Evolutionary conservation across 2,888 invertebrate species (phyloP).

Genomic region (Philereme transversata): DNA sequence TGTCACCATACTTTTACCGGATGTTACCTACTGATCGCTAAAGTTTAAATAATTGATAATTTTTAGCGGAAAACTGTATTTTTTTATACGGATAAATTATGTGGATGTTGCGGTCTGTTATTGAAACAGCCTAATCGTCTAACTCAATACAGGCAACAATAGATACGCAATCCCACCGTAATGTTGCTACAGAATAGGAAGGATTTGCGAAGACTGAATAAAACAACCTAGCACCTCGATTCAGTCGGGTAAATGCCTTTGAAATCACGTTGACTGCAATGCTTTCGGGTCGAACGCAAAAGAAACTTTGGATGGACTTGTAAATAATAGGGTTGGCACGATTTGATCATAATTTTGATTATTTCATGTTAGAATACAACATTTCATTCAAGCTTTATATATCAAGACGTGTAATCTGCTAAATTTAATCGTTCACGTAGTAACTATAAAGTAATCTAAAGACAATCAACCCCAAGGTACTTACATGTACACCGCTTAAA

Average conservation of each 20-base stretch:
- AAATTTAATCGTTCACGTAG: constrained; percentile 24
- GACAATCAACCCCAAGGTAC: constrained; percentile 15
- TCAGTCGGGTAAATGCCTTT: constrained; percentile 64
- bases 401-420: constrained; percentile 12
- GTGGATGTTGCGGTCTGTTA: constrained; percentile 49
- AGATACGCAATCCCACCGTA: constrained; percentile 63
- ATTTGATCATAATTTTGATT: constrained; percentile 41
- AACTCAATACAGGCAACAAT: constrained; percentile 71
- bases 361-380: constrained; percentile 25
- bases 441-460: constrained; percentile 23
- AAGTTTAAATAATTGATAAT: too few relatives aligned
- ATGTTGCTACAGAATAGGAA: constrained; percentile 73
- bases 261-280: constrained; percentile 63
- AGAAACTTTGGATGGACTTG: constrained; percentile 48
- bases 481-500: constrained; percentile 19
- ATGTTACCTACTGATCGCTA: too few relatives aligned
- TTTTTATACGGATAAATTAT: constrained; percentile 3
- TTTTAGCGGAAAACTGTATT: too few relatives aligned
- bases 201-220: constrained; percentile 73
- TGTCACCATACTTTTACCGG: too few relatives aligned
- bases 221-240: constrained; percentile 67
- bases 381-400: constrained; percentile 20
- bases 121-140: constrained; percentile 72
- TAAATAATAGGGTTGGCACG: constrained; percentile 34
- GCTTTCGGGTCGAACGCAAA: constrained; percentile 51